A percentile compares a stretch with the other conserved stretches of the same genome.
Conservation (phyloP, 2,888 invertebrate species). For the Oscheius onirici region DNA sequence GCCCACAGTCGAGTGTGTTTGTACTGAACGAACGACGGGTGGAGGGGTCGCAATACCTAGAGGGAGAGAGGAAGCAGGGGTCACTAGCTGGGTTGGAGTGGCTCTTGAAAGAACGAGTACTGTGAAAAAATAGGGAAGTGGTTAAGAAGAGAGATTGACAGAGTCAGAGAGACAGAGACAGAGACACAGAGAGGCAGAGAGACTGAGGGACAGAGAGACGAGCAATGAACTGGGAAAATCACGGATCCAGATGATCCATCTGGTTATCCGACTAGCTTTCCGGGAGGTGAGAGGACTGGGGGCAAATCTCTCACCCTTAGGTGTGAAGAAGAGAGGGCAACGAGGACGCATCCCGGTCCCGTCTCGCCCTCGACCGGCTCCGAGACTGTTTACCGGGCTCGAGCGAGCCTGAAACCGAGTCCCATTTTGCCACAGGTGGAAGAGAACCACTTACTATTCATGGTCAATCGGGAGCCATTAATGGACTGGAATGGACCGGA, state of each 20-base stretch:
- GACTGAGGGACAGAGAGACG: too few relatives aligned
- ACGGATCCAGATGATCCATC: too few relatives aligned
- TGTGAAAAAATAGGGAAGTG: not conserved
- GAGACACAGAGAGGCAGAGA: too few relatives aligned
- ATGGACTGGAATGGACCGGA: slow-evolving; percentile 4
- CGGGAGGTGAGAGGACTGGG: slow-evolving; percentile 1
- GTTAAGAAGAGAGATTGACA: not conserved
- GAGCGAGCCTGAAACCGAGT: slow-evolving; percentile 19
- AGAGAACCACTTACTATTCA: slow-evolving; percentile 25
- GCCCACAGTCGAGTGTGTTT: slow-evolving; percentile 29
- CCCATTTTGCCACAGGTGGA: slow-evolving; percentile 1
- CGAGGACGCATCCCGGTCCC: not conserved
- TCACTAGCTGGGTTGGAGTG: not conserved
- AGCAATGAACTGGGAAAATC: too few relatives aligned
- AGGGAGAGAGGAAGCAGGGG: not conserved
- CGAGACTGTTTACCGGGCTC: slow-evolving; percentile 9
- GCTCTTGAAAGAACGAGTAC: not conserved
- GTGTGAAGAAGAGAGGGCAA: slow-evolving; percentile 23
- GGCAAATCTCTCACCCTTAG: not conserved
- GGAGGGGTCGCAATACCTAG: too few relatives aligned
- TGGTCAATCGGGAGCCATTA: not conserved
- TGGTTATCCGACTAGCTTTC: slow-evolving; percentile 19
- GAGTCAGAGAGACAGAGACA: too few relatives aligned
- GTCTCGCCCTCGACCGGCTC: slow-evolving; percentile 10
- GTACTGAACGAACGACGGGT: slow-evolving; percentile 3